phyloP scores from a whole-genome alignment of 1,140 invertebrate species.

The Calephelis nemesis region DNA sequence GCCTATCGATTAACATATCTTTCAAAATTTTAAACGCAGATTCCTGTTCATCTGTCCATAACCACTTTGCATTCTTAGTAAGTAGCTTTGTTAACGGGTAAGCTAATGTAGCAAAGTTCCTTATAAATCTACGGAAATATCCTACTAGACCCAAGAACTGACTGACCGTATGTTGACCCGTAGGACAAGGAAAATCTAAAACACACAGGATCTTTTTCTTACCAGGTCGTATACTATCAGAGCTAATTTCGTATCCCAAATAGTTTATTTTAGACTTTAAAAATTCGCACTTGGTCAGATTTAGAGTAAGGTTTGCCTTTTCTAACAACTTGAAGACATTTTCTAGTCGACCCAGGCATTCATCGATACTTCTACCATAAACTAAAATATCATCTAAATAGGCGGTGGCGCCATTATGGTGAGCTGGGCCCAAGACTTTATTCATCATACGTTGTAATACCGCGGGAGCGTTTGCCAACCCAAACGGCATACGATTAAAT shows the following conservation, averaged over 20 bases:
- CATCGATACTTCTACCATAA: constrained; percentile 3
- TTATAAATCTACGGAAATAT: constrained; percentile 22
- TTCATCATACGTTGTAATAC: constrained; percentile 30
- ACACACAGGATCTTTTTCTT: not conserved
- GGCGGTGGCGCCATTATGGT: constrained; percentile 10
- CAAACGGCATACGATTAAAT: constrained; percentile 27
- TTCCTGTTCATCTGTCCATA: constrained; percentile 15
- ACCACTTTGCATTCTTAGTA: constrained; percentile 18
- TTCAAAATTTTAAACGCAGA: constrained; percentile 20
- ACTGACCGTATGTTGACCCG: not conserved
- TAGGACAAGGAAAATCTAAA: constrained; percentile 2
- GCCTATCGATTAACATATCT: constrained; percentile 19
- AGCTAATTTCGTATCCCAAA: constrained; percentile 1
- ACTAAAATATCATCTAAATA: constrained; percentile 27
- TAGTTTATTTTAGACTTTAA: constrained; percentile 5
- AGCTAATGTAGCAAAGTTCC: constrained; percentile 15
- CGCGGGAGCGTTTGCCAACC: constrained; percentile 29
- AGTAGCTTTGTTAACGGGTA: constrained; percentile 22
- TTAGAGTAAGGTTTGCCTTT: constrained; percentile 12
- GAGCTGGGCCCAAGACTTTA: constrained; percentile 7
- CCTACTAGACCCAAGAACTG: constrained; percentile 1
- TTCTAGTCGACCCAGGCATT: constrained; percentile 10
- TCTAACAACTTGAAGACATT: not conserved
- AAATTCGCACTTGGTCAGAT: constrained; percentile 8
- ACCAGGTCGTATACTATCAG: not conserved